Percentiles rank a stretch among this genome's conserved stretches.
phyloP scores from a whole-genome alignment of 1,140 invertebrate species.

The Bradysia coprophila region DNA sequence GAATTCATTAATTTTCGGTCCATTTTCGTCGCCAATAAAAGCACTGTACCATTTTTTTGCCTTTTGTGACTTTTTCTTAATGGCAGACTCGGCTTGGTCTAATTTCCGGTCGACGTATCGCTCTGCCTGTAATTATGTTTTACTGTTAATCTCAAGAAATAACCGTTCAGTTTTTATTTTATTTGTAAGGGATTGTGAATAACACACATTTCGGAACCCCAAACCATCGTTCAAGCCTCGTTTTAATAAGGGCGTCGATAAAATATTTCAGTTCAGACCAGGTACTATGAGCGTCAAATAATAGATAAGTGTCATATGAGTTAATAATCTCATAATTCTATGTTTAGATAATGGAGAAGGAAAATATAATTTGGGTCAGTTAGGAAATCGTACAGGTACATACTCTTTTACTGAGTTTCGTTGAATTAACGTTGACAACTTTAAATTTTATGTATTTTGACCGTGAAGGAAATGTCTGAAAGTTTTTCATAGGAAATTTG shows the following conservation, averaged over 20 bases:
- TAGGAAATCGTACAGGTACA: no score
- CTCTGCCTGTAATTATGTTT: conserved; percentile 37
- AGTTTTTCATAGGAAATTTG: no score
- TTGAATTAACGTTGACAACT: no score
- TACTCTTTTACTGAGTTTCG: no score
- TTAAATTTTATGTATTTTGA: no score
- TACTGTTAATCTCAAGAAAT: not conserved
- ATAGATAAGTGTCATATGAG: no score
- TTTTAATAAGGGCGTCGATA: not conserved
- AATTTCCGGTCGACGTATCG: conserved; percentile 57
- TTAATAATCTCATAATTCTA: no score
- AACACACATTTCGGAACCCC: not conserved
- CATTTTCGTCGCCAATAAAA: conserved; percentile 38
- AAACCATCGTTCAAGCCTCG: not conserved
- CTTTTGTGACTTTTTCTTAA: conserved; percentile 43
- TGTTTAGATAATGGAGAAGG: no score
- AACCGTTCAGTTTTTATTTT: not conserved
- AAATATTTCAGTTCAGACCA: no score
- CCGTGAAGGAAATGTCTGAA: no score
- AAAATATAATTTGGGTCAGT: no score
- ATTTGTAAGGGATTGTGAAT: not conserved
- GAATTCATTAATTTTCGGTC: conserved; percentile 42
- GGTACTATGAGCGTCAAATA: no score
- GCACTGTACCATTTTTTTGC: conserved; percentile 52
- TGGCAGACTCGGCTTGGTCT: conserved; percentile 49